phyloP scores from a whole-genome alignment of 2,113 vertebrate genomes.

The Amphilophus citrinellus region DNA sequence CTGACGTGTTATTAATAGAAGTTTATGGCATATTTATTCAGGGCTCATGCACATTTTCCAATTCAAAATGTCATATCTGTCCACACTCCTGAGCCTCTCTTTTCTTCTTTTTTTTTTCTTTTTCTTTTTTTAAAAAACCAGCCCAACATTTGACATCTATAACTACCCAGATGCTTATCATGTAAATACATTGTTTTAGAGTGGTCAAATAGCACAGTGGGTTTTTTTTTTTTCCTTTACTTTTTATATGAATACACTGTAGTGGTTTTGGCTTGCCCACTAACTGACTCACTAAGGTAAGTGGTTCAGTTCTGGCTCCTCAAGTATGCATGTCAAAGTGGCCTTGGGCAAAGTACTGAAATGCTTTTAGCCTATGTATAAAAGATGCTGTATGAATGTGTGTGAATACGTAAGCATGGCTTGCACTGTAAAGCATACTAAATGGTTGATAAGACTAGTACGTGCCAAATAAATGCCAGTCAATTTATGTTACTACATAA shows the following conservation, averaged over 20 bases:
- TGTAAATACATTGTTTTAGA: too few species aligned
- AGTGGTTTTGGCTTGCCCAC: neutral
- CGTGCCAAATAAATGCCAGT: neutral
- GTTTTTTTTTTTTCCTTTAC: neutral
- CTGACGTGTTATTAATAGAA: neutral
- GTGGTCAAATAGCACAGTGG: neutral
- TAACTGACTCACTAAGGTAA: neutral
- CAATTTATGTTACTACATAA: neutral
- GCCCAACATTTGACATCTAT: neutral
- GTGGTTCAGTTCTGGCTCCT: neutral
- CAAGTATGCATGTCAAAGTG: neutral
- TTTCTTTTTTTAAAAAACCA: too few species aligned
- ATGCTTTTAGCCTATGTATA: neutral
- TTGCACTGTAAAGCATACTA: neutral
- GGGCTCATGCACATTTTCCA: neutral
- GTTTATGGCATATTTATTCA: neutral
- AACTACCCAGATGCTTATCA: neutral
- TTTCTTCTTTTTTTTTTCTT: too few species aligned
- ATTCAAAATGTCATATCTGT: slow-evolving; percentile 3
- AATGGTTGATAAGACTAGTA: neutral
- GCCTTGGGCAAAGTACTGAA: neutral
- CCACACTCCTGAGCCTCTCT: neutral
- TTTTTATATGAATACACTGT: neutral
- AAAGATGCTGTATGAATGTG: neutral
- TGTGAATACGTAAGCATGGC: fast-evolving